Percentiles rank a stretch among this genome's conserved stretches.
phyloP scores from a whole-genome alignment of 2,797 vertebrate genomes.

The Epinephelus coioides region DNA sequence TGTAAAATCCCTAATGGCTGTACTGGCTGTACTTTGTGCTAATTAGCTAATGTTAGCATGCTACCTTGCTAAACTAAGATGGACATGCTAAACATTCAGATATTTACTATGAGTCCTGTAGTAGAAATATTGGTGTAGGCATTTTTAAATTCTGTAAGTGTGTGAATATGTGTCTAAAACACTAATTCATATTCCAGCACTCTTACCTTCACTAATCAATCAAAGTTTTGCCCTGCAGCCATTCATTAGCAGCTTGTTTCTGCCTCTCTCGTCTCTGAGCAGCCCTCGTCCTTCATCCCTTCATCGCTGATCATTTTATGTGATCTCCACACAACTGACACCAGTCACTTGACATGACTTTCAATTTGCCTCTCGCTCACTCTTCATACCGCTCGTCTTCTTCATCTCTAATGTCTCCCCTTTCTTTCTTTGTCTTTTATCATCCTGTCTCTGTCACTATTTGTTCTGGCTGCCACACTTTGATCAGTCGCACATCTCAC shows the following conservation, averaged over 20 bases:
- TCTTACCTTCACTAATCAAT: conserved; percentile 11
- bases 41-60: neutral
- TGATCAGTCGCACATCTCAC: conserved; percentile 18
- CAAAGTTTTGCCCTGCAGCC: conserved; percentile 14
- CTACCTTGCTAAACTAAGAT: neutral
- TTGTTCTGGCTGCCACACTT: conserved; percentile 20
- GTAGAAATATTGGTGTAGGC: neutral
- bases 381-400: conserved; percentile 14
- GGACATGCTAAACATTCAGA: no score
- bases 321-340: conserved; percentile 44
- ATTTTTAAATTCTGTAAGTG: neutral
- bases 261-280: neutral
- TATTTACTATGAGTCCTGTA: neutral
- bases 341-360: conserved; percentile 42
- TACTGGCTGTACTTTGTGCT: neutral
- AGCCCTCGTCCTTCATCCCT: conserved; percentile 2
- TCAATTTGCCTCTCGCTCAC: conserved; percentile 23
- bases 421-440: conserved; percentile 32
- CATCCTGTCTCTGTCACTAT: conserved; percentile 28
- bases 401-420: conserved; percentile 19
- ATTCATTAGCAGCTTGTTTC: conserved; percentile 31
- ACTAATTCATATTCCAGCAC: conserved; percentile 3
- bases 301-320: conserved; percentile 32
- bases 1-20: no score
- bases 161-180: conserved; percentile 15